These are phyloP conservation scores for Crioceris asparagi DNA, from an alignment of 2,888 invertebrate species.

Conservation along the genomic window DNA sequence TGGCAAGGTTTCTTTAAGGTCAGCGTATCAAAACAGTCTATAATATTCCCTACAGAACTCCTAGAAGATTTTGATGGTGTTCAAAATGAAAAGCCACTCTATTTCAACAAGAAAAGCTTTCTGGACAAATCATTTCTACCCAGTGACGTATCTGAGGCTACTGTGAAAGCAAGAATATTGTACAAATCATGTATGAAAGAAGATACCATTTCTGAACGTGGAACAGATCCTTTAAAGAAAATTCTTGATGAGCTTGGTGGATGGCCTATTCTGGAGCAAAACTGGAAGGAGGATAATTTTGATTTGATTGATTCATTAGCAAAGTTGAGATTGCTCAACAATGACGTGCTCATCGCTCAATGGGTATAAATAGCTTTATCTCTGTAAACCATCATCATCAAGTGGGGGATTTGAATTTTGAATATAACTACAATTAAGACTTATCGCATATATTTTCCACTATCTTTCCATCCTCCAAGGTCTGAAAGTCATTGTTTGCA, in stretches of 20 bases:
- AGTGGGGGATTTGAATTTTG: background rate
- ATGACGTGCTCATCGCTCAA: constrained; percentile 73
- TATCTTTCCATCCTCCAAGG: too few species aligned
- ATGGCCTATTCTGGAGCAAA: constrained; percentile 68
- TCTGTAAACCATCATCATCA: background rate
- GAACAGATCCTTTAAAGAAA: constrained; percentile 58
- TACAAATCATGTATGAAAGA: constrained; percentile 83
- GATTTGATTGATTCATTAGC: constrained; percentile 67
- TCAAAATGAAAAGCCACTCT: constrained; percentile 5
- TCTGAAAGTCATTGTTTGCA: too few species aligned
- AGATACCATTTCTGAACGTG: constrained; percentile 48
- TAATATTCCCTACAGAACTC: too few species aligned
- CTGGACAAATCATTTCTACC: constrained; percentile 16
- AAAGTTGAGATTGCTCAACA: constrained; percentile 66
- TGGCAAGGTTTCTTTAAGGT: too few species aligned
- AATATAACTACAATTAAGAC: too few species aligned
- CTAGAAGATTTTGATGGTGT: constrained; percentile 36
- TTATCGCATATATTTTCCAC: too few species aligned
- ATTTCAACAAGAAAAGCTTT: constrained; percentile 14
- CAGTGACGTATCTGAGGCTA: constrained; percentile 42
- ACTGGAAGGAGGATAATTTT: constrained; percentile 56
- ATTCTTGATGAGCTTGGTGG: constrained; percentile 67
- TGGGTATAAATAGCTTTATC: constrained; percentile 47
- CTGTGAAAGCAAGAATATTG: constrained; percentile 58
- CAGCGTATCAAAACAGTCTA: too few species aligned